Evolutionary conservation across 1,140 invertebrate genomes (phyloP).

Genomic region (Hormaphis cornu): DNA sequence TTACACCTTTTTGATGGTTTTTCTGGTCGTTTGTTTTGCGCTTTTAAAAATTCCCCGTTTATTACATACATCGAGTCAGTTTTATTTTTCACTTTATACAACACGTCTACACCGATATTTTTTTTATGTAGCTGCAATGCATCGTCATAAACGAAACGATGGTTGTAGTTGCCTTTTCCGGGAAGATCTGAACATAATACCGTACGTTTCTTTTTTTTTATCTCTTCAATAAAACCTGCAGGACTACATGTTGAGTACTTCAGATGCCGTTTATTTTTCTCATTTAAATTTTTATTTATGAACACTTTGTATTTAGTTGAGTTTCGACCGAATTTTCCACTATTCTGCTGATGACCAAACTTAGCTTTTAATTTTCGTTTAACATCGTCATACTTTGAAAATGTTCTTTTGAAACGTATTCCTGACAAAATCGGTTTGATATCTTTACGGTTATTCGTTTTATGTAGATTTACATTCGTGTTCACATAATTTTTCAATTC

Average conservation of each 20-base stretch:
- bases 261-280: neutral
- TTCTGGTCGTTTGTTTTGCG: neutral
- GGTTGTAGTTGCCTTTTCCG: neutral
- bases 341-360: neutral
- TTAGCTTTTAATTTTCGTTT: neutral
- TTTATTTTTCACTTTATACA: constrained; percentile 13
- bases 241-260: neutral
- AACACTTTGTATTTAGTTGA: neutral
- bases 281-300: neutral
- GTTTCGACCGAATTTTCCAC: neutral
- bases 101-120: neutral
- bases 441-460: no score
- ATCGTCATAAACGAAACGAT: neutral
- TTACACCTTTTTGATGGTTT: neutral
- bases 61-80: constrained; percentile 1
- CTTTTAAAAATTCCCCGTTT: neutral
- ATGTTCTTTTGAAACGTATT: neutral
- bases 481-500: no score
- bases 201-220: neutral
- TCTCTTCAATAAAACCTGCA: neutral
- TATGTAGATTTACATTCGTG: neutral
- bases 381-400: neutral
- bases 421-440: neutral
- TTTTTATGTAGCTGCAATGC: neutral
- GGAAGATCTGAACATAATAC: neutral